Evolutionary conservation across 2,113 vertebrate genomes (phyloP).

Genomic region (Excalfactoria chinensis): DNA sequence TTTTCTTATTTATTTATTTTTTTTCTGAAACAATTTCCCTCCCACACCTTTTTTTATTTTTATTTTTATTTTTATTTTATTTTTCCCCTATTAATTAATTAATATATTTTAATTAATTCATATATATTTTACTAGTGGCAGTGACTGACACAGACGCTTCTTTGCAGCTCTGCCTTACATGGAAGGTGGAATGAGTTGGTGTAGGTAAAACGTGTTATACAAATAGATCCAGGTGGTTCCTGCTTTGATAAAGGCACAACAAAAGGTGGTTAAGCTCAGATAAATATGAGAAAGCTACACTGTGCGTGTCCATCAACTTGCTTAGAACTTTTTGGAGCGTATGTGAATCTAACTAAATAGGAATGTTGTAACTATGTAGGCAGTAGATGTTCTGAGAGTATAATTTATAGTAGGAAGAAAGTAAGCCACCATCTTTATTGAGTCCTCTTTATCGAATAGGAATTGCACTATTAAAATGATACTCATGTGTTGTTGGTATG

Average conservation of each 20-base stretch:
- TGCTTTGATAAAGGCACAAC: not conserved
- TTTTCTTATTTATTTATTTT: too few relatives aligned
- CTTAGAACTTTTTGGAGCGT: constrained; percentile 6
- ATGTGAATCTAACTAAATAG: not conserved
- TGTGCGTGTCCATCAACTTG: not conserved
- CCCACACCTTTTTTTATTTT: not conserved
- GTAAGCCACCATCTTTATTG: not conserved
- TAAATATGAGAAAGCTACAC: not conserved
- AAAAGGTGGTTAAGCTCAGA: not conserved
- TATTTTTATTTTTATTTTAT: too few relatives aligned
- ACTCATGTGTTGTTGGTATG: not conserved
- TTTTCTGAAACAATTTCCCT: too few relatives aligned
- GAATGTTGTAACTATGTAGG: not conserved
- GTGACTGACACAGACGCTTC: not conserved
- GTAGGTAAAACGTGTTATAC: not conserved
- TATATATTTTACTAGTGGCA: not conserved
- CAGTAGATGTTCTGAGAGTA: not conserved
- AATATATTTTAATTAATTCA: not conserved
- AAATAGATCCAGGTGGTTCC: not conserved
- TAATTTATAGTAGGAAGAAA: not conserved
- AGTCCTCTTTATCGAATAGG: not conserved
- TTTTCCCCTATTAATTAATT: not conserved
- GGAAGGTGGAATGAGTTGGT: not conserved
- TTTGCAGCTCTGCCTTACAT: not conserved
- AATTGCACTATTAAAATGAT: not conserved